Evolutionary conservation across 2,888 invertebrate genomes (phyloP), one percentile per base, ranked within the genome.

Genomic region (Temnothorax rugatulus): DNA sequence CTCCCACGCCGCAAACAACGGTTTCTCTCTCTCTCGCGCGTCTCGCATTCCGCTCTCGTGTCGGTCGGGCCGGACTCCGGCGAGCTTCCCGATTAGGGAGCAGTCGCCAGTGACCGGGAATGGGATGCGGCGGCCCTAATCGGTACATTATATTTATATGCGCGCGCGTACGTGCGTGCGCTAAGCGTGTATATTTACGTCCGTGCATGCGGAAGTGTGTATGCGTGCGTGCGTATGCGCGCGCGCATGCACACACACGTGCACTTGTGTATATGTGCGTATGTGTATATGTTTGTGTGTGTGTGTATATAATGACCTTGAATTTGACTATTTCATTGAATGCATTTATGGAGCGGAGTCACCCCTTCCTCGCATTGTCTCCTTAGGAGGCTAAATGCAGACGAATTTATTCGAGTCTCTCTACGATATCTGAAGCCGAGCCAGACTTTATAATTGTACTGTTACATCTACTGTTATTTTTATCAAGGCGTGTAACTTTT

Each of bases 1-100:
- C 41, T 82, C 63, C 54, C 81, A 69, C 71, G 69, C 61, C 18
- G 1, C 64, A 66, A 77, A 61, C 57, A 84, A 68, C 71, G 84
- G 34, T 82, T 75, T 34, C 34, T 34, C 7, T 82, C 54, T 29
- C 29, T 34, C 34, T 5, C 7, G 76, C 68, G 38, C 50, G 50
- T 75, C 50, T 76, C 50, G 41, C 52, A 68, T 77, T 52, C 54
- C 69, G 29, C 68, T 54, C 68, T 66, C 47, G 66, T n/a, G 52
- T 15, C 41, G 8, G 7, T 38, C 38, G 41, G 18, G 50, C 50
- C 50, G 50, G 50, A 47, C 4, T 52, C 25, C 25, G 29, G 15
- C 29, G 69, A 41, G n/a, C 15, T 29, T 34, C 15, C 66, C 47
- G 18, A 47, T 47, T 68, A 68, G 41, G 21, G 25, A 25, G 15